Base-by-base conservation (phyloP, 2,888 invertebrate species). In the Athetis lepigone region DNA sequence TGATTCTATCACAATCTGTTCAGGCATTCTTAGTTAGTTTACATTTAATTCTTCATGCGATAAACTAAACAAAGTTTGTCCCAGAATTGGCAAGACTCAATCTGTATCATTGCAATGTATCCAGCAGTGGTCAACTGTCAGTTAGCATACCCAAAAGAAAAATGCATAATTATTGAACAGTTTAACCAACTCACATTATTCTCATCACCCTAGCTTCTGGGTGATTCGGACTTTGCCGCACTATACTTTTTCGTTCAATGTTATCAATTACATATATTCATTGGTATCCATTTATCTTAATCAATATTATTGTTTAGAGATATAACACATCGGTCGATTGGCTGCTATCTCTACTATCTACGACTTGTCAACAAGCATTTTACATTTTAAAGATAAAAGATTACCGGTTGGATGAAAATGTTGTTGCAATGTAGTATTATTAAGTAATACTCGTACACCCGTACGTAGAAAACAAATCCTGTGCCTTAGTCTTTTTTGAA, bases 341-440 rank as follows among this genome's bases (percentile, higher is more conserved):
- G 45, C 52, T 72, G 63, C 59, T 89, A 89, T 88, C 88, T 66
- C 68, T 83, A 57, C 73, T 85, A 87, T 90, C 85, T 79, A 83
- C 75, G 77, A 87, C 83, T 88, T 92, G 91, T 91, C 89, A 89
- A 89, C 87, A 87, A 87, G 84, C 83, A 80, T 88, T 88, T 87
- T 88, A 89, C 85, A 88, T 87, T 88, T 89, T 69, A 79, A 77
- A 70, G 88, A 90, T 90, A 89, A 88, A 73, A 82, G 75, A 82
- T 86, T 85, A 80, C 70, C 64, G 60, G 68, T 75, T 76, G 75
- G 82, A 84, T 79, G 66, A 75, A 73, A 56, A 66, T 59, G 68
- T 70, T 52, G 61, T 68, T 67, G 70, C 65, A 77, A 73, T 79
- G 70, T 72, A 63, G 46, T 78, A 80, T 64, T 65, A 66, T 73